A percentile compares a stretch with the other conserved stretches of the same genome.
Conservation (phyloP, 2,888 invertebrate genomes). For the Lacanobia oleracea region DNA sequence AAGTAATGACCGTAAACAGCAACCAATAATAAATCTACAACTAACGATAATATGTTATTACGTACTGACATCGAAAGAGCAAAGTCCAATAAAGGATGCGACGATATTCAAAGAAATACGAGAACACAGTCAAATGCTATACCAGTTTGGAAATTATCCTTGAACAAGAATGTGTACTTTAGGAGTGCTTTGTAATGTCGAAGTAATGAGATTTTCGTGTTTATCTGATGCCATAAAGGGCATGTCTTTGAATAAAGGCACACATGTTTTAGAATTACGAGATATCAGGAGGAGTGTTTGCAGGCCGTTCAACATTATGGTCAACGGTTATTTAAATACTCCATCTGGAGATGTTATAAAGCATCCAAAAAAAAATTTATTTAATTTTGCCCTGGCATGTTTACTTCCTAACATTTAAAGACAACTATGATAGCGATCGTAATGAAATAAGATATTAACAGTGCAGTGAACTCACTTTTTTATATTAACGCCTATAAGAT, state of each 20-base stretch:
- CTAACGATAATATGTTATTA: conserved; percentile 66
- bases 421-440: not conserved
- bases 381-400: too few species aligned
- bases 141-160: conserved; percentile 59
- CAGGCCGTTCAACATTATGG: conserved; percentile 9
- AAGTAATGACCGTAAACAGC: conserved; percentile 53
- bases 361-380: not conserved
- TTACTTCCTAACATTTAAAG: not conserved
- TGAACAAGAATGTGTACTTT: conserved; percentile 49
- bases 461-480: not conserved
- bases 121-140: conserved; percentile 14
- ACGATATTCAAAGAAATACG: conserved; percentile 41
- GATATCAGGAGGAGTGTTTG: conserved; percentile 2
- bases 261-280: conserved; percentile 29
- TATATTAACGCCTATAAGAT: conserved; percentile 9
- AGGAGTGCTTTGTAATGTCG: conserved; percentile 49
- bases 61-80: conserved; percentile 66
- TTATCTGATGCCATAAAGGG: conserved; percentile 42
- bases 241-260: conserved; percentile 22
- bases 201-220: conserved; percentile 62
- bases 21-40: conserved; percentile 61
- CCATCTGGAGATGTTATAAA: not conserved
- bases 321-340: not conserved
- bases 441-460: not conserved
- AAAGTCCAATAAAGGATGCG: conserved; percentile 70